phyloP scores from a whole-genome alignment of 2,113 vertebrate species.

The Asarcornis scutulata region DNA sequence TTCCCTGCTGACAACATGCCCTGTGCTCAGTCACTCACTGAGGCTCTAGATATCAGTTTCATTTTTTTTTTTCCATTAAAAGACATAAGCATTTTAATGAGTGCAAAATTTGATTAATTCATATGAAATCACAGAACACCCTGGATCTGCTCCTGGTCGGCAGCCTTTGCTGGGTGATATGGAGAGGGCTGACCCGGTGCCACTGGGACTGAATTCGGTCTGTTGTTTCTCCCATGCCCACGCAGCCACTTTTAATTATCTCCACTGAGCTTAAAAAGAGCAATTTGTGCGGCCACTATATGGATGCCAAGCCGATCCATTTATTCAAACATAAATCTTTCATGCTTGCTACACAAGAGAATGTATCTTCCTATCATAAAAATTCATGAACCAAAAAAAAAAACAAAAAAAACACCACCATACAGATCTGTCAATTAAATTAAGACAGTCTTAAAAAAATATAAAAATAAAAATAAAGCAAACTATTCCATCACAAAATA shows the following conservation, averaged over 20 bases:
- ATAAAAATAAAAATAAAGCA: background rate
- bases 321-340: background rate
- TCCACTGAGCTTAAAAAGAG: background rate
- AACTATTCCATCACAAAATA: background rate
- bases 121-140: background rate
- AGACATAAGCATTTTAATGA: background rate
- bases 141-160: background rate
- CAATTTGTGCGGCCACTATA: background rate
- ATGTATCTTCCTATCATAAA: background rate
- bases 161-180: background rate
- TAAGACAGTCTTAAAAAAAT: background rate
- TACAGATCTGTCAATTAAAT: background rate
- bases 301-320: background rate
- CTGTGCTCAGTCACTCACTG: background rate
- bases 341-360: background rate
- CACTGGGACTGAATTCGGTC: background rate
- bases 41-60: background rate
- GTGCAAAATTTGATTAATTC: background rate
- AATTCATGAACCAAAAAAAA: background rate
- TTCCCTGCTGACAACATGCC: accelerated
- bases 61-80: background rate
- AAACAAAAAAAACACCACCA: too few relatives aligned
- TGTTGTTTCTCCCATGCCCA: background rate
- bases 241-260: background rate
- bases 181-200: background rate